Percentiles rank a stretch among this genome's conserved stretches.
These are phyloP conservation scores for Teleogryllus oceanicus DNA, from an alignment of 2,888 invertebrate genomes.

Conservation along the genomic window DNA sequence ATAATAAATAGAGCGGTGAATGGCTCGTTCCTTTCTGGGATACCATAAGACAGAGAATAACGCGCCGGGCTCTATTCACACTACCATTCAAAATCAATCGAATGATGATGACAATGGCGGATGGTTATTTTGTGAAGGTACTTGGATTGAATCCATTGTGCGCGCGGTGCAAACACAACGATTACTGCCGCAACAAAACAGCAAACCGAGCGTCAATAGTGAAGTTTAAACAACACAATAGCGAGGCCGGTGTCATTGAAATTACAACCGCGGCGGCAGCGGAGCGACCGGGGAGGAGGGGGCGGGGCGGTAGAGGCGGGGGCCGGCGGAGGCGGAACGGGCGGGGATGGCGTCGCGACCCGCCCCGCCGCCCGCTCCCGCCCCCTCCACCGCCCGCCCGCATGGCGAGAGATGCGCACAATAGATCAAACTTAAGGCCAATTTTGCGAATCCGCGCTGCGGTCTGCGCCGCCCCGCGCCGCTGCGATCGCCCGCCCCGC, in stretches of 20 bases:
- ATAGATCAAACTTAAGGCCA: too few species aligned
- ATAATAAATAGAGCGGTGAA: background rate
- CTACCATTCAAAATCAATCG: slow-evolving; percentile 18
- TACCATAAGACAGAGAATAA: slow-evolving; percentile 10
- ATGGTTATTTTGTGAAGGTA: slow-evolving; percentile 10
- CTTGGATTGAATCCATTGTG: slow-evolving; percentile 1
- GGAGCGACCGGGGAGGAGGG: background rate
- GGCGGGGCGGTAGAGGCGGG: background rate
- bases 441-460: too few species aligned
- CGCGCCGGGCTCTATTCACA: slow-evolving; percentile 18
- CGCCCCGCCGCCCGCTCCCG: too few species aligned
- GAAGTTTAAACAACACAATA: background rate
- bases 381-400: too few species aligned
- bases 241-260: slow-evolving; percentile 18
- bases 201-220: slow-evolving; percentile 9
- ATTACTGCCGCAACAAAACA: background rate
- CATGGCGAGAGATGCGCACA: too few species aligned
- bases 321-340: too few species aligned
- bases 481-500: too few species aligned
- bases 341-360: too few species aligned
- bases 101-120: slow-evolving; percentile 18
- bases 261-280: background rate
- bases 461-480: too few species aligned
- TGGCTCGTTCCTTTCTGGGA: background rate
- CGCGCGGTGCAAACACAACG: slow-evolving; percentile 7